Base-by-base conservation (phyloP, 2,113 vertebrate genomes). In the Dipodomys stephensi region DNA sequence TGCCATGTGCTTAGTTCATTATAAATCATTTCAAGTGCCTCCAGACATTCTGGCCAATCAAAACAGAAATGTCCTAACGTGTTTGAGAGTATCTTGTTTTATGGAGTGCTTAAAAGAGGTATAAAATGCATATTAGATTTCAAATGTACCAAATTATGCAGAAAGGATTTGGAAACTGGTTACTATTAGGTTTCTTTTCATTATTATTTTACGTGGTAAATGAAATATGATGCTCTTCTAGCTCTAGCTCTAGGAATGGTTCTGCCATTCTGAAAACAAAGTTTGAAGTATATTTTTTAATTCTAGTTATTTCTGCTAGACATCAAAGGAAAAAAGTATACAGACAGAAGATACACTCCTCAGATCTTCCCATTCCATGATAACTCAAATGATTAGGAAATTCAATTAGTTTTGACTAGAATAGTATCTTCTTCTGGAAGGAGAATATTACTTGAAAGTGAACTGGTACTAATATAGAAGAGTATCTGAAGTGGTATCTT, bases 91-190 rank as follows among this genome's bases (percentile, higher is more conserved):
- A 32, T 88, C 94, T 65, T 60, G 92, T 96, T 96, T 92, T 95
- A 97, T 94, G 81, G 95, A 94, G 93, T 13, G 8, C 83, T 95
- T 96, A 68, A 77, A 84, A 87, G 64, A 72, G 32, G 62, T 69
- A 95, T 74, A 95, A 95, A 97, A 97, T 96, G 77, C 90, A 95
- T 84, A 94, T 94, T 83, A 57, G 96, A 86, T 98, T 98, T 98
- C 82, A 49, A 96, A 94, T 93, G 96, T 96, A 94, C 96, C 76
- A 0, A 88, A 81, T 97, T 95, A 92, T 91, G 96, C 96, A 90
- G 85, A 92, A 97, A 90, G 83, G 96, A 97, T 96, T 96, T 95
- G 96, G 97, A 96, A 95, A 49, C 96, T 93, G 90, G 39, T 95
- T 94, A 77, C 95, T 96, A 95, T 96, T 96, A 97, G 97, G 82